These are phyloP conservation scores for Anguilla marmorata DNA, from an alignment of 2,797 vertebrate genomes.

Conservation along the genomic window DNA sequence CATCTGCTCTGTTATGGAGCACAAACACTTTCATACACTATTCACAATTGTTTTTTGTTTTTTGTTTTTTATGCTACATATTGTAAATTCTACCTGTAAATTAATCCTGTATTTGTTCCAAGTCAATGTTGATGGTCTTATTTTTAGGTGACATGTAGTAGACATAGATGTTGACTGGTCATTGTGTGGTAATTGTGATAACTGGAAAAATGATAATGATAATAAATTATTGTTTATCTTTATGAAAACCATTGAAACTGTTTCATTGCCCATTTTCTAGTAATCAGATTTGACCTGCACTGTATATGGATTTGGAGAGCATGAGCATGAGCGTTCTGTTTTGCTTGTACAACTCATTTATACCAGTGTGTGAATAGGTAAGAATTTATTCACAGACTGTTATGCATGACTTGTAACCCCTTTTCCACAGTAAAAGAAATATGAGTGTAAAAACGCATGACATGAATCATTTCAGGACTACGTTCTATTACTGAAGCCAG, in stretches of 20 bases:
- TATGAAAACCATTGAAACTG: slow-evolving; percentile 53
- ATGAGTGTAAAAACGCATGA: background rate
- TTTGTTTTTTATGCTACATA: slow-evolving; percentile 59
- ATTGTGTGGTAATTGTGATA: slow-evolving; percentile 83
- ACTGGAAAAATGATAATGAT: slow-evolving; percentile 50
- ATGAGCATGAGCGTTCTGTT: background rate
- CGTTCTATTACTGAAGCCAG: background rate
- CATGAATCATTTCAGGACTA: background rate
- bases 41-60: slow-evolving; percentile 61
- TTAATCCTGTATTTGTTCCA: slow-evolving; percentile 72
- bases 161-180: slow-evolving; percentile 73
- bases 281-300: background rate
- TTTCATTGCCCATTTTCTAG: background rate
- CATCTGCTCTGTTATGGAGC: slow-evolving; percentile 49
- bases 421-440: background rate
- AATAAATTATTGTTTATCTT: slow-evolving; percentile 82
- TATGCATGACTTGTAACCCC: background rate
- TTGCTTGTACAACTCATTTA: background rate
- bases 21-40: slow-evolving; percentile 68
- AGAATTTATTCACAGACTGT: background rate
- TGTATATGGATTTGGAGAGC: background rate
- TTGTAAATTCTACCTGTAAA: slow-evolving; percentile 77
- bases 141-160: slow-evolving; percentile 72
- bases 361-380: background rate
- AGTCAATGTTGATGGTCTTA: slow-evolving; percentile 73